Evolutionary conservation across 1,140 invertebrate species (phyloP), one percentile per base, ranked within the genome.

Genomic region (Neodiprion pinetum): DNA sequence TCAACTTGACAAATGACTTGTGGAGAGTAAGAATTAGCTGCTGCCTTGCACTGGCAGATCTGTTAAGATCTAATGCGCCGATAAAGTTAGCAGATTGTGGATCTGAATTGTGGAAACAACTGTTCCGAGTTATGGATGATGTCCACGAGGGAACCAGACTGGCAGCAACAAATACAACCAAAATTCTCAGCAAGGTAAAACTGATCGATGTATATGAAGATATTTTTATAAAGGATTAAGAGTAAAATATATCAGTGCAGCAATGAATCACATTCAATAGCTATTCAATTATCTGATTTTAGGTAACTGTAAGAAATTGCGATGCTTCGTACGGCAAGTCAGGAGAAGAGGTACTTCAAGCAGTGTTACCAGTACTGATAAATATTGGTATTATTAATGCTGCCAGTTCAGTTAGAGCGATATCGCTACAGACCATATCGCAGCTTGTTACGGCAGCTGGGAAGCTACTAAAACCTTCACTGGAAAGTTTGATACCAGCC

Each of bases 91-190:
- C 79, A 0, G 77, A 82, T 77, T 83, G 69, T 71, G 84, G 81
- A 40, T 83, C 88, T 0, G 92, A 93, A 78, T 88, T 98, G 4
- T 97, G 96, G 95, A 90, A 90, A 11, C 93, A 94, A 83, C 87
- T 97, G 49, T 96, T 98, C 82, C 88, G 95, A 49, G 96, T 98
- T 0, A 95, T 97, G 93, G 97, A 98, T 86, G 97, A 98, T 87
- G 95, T 97, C 80, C 97, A 98, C 83, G 96, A 97, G 84, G 93
- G 92, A 28, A 97, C 97, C 0, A 89, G 97, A 74, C 88, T 92
- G 76, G 93, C 95, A 4, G 97, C 97, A 48, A 93, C 92, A 48
- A 91, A 91, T 75, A 95, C 96, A 0, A 92, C 94, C 5, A 92
- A 92, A 79, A 90, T 94, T 68, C 88, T 98, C 1, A 95, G 95